These are phyloP conservation scores for Vombatus ursinus DNA, from an alignment of 2,113 vertebrate species.

Conservation along the genomic window DNA sequence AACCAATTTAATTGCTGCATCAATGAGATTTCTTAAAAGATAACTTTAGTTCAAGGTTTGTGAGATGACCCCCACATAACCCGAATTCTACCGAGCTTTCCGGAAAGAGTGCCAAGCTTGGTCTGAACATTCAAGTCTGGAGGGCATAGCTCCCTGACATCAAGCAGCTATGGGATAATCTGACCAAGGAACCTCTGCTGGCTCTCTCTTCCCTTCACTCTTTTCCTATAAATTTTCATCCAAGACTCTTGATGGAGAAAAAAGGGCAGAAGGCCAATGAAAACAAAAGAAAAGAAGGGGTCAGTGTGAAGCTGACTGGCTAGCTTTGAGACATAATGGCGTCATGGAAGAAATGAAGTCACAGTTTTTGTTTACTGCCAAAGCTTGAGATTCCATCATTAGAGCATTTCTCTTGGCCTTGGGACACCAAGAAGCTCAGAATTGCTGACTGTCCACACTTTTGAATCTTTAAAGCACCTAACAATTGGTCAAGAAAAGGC, in stretches of 20 bases:
- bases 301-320: rapidly evolving
- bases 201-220: not conserved
- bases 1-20: not conserved
- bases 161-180: not conserved
- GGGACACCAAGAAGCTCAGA: not conserved
- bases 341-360: not conserved
- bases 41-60: not conserved
- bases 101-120: not conserved
- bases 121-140: not conserved
- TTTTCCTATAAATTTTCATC: not conserved
- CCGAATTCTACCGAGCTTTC: not conserved
- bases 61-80: not conserved
- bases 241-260: conserved; percentile 18
- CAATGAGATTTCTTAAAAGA: not conserved
- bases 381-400: not conserved
- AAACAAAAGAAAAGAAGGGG: not conserved
- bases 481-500: not conserved
- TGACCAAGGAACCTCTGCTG: not conserved
- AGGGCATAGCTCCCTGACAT: not conserved
- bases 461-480: not conserved
- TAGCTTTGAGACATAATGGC: not conserved
- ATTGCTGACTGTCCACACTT: not conserved
- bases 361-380: not conserved
- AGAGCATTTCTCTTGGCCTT: not conserved
- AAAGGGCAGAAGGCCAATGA: not conserved